A percentile compares a stretch with the other conserved stretches of the same genome.
phyloP scores from a whole-genome alignment of 2,888 invertebrate species.

The Cotesia congregata region DNA sequence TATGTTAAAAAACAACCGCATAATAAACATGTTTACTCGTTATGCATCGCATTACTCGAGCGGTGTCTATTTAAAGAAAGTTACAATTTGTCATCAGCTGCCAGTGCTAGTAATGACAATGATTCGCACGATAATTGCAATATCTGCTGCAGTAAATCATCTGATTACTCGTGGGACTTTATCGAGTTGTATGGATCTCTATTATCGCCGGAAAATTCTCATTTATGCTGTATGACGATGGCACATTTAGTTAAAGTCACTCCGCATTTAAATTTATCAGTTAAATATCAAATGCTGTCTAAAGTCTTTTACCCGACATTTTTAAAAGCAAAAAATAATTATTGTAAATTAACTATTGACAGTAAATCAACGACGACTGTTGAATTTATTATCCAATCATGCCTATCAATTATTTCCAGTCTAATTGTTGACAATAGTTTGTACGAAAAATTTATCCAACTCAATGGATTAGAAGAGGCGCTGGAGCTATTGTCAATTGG shows the following conservation, averaged over 20 bases:
- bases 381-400: slow-evolving; percentile 75
- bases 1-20: slow-evolving; percentile 67
- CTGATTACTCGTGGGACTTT: slow-evolving; percentile 72
- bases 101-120: slow-evolving; percentile 4
- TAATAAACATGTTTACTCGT: slow-evolving; percentile 53
- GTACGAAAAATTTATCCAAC: slow-evolving; percentile 75
- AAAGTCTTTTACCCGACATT: slow-evolving; percentile 75
- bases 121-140: slow-evolving; percentile 65
- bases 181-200: slow-evolving; percentile 75
- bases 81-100: slow-evolving; percentile 68
- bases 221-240: slow-evolving; percentile 74
- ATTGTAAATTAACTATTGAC: slow-evolving; percentile 70
- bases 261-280: slow-evolving; percentile 72
- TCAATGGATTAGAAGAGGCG: slow-evolving; percentile 74
- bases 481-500: slow-evolving; percentile 73
- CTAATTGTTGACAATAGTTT: slow-evolving; percentile 73
- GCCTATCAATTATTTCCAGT: slow-evolving; percentile 75
- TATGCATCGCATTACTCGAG: slow-evolving; percentile 74
- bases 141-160: slow-evolving; percentile 53
- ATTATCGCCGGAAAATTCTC: slow-evolving; percentile 73
- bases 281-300: slow-evolving; percentile 75
- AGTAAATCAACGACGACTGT: slow-evolving; percentile 71
- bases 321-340: slow-evolving; percentile 15
- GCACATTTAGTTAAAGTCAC: slow-evolving; percentile 75
- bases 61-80: slow-evolving; percentile 75